phyloP scores from a whole-genome alignment of 2,113 vertebrate genomes.

The Ictalurus furcatus region DNA sequence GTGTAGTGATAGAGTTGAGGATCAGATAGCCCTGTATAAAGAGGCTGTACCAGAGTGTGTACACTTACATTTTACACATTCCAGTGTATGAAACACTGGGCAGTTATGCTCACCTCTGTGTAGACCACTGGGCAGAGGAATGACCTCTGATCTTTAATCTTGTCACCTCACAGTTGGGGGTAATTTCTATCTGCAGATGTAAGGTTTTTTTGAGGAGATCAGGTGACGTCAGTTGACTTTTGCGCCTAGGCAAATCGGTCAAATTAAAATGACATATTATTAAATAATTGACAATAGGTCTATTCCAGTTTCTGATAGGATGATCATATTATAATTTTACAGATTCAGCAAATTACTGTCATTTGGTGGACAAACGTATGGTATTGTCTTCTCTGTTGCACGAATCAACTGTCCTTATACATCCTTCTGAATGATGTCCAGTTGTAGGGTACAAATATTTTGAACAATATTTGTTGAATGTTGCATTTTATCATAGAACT shows the following conservation, averaged over 20 bases:
- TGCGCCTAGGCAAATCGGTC: neutral
- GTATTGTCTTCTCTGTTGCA: too few relatives aligned
- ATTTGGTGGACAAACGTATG: too few relatives aligned
- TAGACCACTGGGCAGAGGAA: neutral
- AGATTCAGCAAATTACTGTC: too few relatives aligned
- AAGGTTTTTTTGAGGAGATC: neutral
- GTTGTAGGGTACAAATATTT: too few relatives aligned
- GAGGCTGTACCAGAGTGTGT: neutral
- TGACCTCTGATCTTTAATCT: neutral
- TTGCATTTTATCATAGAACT: too few relatives aligned
- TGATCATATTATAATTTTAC: too few relatives aligned
- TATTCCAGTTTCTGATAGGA: too few relatives aligned
- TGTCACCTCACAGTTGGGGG: neutral
- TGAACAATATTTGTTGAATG: too few relatives aligned
- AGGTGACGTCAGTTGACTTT: neutral
- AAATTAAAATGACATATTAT: too few relatives aligned
- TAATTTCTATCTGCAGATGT: neutral
- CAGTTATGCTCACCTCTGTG: neutral
- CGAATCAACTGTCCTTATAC: too few relatives aligned
- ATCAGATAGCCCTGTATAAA: neutral
- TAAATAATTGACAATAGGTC: too few relatives aligned
- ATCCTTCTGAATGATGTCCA: too few relatives aligned
- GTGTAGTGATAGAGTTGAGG: neutral
- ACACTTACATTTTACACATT: neutral
- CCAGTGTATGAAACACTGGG: neutral